Evolutionary conservation across 2,888 invertebrate genomes (phyloP).

Genomic region (Linnaemya tessellans): DNA sequence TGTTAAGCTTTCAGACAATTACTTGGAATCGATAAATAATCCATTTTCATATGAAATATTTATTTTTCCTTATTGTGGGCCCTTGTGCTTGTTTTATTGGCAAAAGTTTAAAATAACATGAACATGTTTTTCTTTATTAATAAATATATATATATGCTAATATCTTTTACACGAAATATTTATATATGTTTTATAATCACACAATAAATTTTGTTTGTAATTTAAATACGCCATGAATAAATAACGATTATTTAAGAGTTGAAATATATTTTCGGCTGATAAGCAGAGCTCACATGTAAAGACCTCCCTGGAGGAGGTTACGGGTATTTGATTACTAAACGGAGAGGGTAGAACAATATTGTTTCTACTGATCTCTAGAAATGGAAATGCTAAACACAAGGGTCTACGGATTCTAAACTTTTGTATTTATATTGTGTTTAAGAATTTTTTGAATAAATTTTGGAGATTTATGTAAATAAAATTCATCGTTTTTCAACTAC

Average conservation of each 20-base stretch:
- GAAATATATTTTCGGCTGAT: not conserved
- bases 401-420: too few species aligned
- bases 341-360: too few species aligned
- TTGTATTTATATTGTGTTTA: too few species aligned
- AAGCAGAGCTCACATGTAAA: too few species aligned
- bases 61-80: not conserved
- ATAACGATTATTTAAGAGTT: slow-evolving; percentile 1
- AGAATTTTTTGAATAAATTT: too few species aligned
- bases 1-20: slow-evolving; percentile 68
- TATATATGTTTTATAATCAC: slow-evolving; percentile 21
- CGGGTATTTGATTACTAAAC: too few species aligned
- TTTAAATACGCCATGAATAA: slow-evolving; percentile 12
- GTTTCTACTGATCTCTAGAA: too few species aligned
- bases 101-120: slow-evolving; percentile 42
- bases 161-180: not conserved
- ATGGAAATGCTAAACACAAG: too few species aligned
- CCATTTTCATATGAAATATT: slow-evolving; percentile 48
- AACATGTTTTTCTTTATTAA: slow-evolving; percentile 5
- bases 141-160: not conserved
- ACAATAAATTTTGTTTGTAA: slow-evolving; percentile 34
- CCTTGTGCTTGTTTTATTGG: slow-evolving; percentile 40
- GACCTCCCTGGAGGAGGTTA: too few species aligned
- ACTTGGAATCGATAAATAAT: slow-evolving; percentile 70
- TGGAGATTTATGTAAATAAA: too few species aligned
- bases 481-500: too few species aligned